phyloP scores from a whole-genome alignment of 2,113 vertebrate species.

The Carettochelys insculpta region DNA sequence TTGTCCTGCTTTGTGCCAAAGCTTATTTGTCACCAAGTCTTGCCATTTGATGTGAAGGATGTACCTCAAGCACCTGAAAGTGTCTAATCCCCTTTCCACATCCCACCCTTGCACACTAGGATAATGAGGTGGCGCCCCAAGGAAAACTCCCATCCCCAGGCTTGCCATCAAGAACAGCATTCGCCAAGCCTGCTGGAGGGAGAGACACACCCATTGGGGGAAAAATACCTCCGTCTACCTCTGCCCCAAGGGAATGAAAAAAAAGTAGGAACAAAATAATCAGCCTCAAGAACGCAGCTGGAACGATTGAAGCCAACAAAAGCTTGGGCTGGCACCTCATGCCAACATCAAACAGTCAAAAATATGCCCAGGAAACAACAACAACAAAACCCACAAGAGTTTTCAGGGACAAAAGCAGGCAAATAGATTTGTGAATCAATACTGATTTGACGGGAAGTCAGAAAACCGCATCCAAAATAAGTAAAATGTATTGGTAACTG shows the following conservation, averaged over 20 bases:
- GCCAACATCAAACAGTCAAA: conserved; percentile 31
- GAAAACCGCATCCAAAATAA: conserved; percentile 42
- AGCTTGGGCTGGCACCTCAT: conserved; percentile 11
- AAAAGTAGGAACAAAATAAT: neutral
- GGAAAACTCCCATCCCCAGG: rapidly evolving
- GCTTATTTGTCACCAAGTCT: too few species aligned
- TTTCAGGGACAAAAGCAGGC: conserved; percentile 63
- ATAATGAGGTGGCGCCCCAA: rapidly evolving
- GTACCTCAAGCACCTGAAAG: too few species aligned
- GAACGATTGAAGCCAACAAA: conserved; percentile 5
- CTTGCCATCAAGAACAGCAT: neutral
- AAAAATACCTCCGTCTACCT: neutral
- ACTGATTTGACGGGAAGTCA: conserved; percentile 67
- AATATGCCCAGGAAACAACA: conserved; percentile 52
- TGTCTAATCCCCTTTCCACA: neutral
- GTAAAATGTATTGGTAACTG: neutral
- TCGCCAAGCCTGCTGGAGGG: neutral
- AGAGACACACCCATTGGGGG: neutral
- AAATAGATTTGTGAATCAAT: conserved; percentile 72
- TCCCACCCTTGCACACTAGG: rapidly evolving
- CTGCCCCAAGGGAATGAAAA: neutral
- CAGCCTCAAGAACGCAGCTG: conserved; percentile 46
- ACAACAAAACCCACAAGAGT: neutral
- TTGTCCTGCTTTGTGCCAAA: too few species aligned
- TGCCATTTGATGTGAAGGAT: too few species aligned